These are phyloP conservation scores for Drosophila repleta DNA, from an alignment of 1,140 invertebrate genomes.

Conservation along the genomic window DNA sequence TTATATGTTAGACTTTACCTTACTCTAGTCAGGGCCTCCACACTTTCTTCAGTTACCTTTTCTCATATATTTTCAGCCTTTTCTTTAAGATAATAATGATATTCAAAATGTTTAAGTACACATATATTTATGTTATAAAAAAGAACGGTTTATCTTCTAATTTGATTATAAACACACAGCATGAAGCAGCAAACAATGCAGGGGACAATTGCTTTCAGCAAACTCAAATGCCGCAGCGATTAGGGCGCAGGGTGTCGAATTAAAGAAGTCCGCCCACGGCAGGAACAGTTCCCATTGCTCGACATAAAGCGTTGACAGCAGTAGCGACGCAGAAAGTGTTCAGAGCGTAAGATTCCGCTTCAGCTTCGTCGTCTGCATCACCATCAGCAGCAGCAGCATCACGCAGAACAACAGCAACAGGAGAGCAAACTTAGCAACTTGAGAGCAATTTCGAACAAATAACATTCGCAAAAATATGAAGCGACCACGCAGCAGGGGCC, in stretches of 20 bases:
- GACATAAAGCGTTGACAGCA: constrained; percentile 14
- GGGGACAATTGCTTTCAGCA: not conserved
- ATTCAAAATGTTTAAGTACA: too few species aligned
- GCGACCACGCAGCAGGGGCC: constrained; percentile 20
- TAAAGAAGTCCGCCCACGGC: constrained; percentile 3
- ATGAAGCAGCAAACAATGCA: not conserved
- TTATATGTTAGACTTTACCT: too few species aligned
- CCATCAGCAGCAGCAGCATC: constrained; percentile 5
- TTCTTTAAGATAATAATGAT: too few species aligned
- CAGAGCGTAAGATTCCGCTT: not conserved
- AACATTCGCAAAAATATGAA: constrained; percentile 58
- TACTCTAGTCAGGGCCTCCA: too few species aligned
- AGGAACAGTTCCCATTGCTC: not conserved
- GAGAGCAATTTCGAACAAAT: constrained; percentile 63
- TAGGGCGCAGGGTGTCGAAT: not conserved
- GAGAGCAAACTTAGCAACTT: constrained; percentile 50
- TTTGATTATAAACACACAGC: not conserved
- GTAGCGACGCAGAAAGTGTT: constrained; percentile 11
- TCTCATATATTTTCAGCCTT: too few species aligned
- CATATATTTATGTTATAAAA: too few species aligned
- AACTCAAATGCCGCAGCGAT: not conserved
- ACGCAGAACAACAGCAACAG: constrained; percentile 24
- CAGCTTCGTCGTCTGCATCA: not conserved
- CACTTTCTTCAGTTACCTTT: too few species aligned
- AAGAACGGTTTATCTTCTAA: too few species aligned